A percentile compares a stretch with the other conserved stretches of the same genome.
These are phyloP conservation scores for Wiebesia pumilae DNA, from an alignment of 1,140 invertebrate species.

Conservation along the genomic window DNA sequence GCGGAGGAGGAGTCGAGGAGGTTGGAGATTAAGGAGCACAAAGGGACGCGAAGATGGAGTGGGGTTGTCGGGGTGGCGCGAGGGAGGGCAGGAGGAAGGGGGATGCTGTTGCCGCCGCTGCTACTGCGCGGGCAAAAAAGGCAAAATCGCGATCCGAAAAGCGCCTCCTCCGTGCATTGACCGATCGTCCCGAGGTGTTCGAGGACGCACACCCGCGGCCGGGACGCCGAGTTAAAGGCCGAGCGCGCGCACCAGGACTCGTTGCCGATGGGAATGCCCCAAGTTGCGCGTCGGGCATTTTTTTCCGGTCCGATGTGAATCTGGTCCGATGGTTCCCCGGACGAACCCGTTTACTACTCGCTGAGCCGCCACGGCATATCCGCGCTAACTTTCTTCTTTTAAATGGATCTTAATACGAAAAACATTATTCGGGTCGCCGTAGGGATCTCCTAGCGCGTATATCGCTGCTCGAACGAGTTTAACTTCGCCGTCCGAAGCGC, in stretches of 20 bases:
- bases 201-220: slow-evolving; percentile 1
- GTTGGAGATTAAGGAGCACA: background rate
- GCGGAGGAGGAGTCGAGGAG: background rate
- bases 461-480: background rate
- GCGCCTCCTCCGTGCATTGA: slow-evolving; percentile 63
- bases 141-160: slow-evolving; percentile 62
- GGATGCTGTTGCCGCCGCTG: background rate
- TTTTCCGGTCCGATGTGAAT: no score
- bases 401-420: slow-evolving; percentile 26
- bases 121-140: slow-evolving; percentile 17
- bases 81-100: no score
- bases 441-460: background rate
- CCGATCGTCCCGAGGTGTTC: slow-evolving; percentile 50
- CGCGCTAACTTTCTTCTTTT: background rate
- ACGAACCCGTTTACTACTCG: background rate
- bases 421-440: background rate
- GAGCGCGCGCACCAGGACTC: background rate
- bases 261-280: background rate
- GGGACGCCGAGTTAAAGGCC: background rate
- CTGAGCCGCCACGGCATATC: background rate
- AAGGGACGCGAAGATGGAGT: no score
- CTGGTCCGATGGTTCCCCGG: background rate
- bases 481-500: background rate
- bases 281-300: no score
- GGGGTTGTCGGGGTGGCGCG: no score